Conservation (phyloP, 2,797 vertebrate genomes). For the Eidolon dupreanum region DNA sequence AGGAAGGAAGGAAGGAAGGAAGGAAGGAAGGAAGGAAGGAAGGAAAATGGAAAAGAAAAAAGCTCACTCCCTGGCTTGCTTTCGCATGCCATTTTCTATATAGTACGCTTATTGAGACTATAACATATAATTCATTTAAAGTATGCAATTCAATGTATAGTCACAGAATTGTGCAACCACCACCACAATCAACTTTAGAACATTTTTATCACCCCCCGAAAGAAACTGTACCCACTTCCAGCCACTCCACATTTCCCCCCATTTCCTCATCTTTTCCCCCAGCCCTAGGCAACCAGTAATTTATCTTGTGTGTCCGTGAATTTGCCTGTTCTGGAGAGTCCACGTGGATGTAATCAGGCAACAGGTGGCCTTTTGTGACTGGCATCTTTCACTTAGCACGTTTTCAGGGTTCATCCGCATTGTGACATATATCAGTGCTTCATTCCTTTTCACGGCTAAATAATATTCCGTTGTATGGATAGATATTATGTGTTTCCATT, state of each 20-base stretch:
- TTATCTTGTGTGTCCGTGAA: neutral
- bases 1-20: neutral
- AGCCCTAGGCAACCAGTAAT: rapidly evolving
- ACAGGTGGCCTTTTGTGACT: neutral
- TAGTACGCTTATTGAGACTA: neutral
- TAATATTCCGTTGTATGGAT: neutral
- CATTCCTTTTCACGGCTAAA: neutral
- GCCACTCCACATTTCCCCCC: neutral
- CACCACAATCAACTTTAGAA: neutral
- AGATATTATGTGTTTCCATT: rapidly evolving
- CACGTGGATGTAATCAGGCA: rapidly evolving
- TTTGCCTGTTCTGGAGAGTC: neutral
- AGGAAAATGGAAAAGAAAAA: too few relatives aligned
- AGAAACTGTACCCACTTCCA: neutral
- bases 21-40: too few relatives aligned
- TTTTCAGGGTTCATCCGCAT: neutral
- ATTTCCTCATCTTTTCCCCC: neutral
- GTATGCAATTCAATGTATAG: neutral
- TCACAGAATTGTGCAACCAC: neutral
- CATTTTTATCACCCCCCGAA: neutral
- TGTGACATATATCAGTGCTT: neutral
- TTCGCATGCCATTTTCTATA: neutral
- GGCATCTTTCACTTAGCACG: neutral
- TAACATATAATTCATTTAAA: neutral
- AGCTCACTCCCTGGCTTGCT: neutral